phyloP scores from a whole-genome alignment of 2,113 vertebrate species.

The Pogonocichla stellata region DNA sequence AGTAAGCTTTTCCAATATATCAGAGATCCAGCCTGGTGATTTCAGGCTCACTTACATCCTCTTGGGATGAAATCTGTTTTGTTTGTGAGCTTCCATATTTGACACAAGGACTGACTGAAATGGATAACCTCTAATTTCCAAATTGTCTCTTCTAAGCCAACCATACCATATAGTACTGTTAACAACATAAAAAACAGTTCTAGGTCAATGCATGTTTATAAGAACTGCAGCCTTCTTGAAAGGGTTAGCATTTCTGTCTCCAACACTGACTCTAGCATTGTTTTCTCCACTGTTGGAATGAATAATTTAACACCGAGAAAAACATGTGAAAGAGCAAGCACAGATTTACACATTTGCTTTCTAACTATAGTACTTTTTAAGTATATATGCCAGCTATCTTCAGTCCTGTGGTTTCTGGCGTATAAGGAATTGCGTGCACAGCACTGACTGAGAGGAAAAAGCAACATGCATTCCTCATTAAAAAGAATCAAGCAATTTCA shows the following conservation, averaged over 20 bases:
- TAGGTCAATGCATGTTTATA: not conserved
- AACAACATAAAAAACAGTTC: not conserved
- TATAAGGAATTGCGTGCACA: not conserved
- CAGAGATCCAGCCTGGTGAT: not conserved
- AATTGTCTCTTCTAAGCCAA: not conserved
- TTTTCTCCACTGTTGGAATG: not conserved
- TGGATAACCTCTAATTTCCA: not conserved
- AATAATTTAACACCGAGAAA: conserved; percentile 5
- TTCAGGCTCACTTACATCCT: not conserved
- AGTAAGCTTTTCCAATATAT: not conserved
- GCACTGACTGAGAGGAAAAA: not conserved
- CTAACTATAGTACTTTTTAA: not conserved
- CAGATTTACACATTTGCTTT: not conserved
- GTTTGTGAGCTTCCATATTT: not conserved
- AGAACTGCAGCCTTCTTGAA: not conserved
- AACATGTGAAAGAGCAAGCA: not conserved
- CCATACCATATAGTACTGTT: not conserved
- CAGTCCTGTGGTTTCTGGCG: not conserved
- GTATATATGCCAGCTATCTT: not conserved
- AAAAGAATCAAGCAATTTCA: not conserved
- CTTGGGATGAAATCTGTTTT: not conserved
- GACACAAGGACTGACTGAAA: not conserved
- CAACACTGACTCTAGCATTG: not conserved
- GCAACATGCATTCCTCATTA: not conserved
- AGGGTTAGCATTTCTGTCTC: not conserved